Evolutionary conservation across 2,888 invertebrate genomes (phyloP), one percentile per base, ranked within the genome.

Genomic region (Amiota communis): DNA sequence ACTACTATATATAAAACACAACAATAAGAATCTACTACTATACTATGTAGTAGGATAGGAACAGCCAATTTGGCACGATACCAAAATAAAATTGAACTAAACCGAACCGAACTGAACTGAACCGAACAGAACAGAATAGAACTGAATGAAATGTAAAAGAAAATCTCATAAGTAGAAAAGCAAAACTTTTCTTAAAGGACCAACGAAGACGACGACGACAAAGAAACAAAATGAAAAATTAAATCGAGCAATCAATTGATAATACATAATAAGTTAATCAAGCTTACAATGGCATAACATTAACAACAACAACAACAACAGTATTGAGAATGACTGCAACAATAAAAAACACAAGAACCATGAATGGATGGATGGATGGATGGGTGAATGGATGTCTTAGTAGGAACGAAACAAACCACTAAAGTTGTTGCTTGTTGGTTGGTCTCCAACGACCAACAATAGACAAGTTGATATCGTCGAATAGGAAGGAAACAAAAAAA

Each of bases 221-320:
- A 23, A 56, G 20, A 20, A 71, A 71, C 23, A 75, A 77, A 78
- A 79, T 82, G 78, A 80, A 77, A 81, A 85, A 84, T 83, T 82
- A 83, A 85, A 82, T 85, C 80, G 83, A 80, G 83, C 81, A 82
- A 83, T 84, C 84, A 85, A 85, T 83, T 79, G 82, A 81, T 81
- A 81, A 83, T 83, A 36, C 36, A 36, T 36, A 84, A 85, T 84
- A 83, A 83, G 81, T 83, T 82, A 83, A 85, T 84, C 84, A 83
- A 83, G 79, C 81, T 59, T 59, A 70, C 47, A 48, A 59, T 46
- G 70, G 20, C 59, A 20, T 20, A 59, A 20, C 59, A 59, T 11
- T 20, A 17, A 48, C 8, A 48, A 12, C 49, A 48, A 23, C 61
- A 23, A 23, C 49, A 23, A 68, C 65, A 47, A 2, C 53, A 51